These are phyloP conservation scores for Gavialis gangeticus DNA, from an alignment of 2,113 vertebrate genomes.

Conservation along the genomic window DNA sequence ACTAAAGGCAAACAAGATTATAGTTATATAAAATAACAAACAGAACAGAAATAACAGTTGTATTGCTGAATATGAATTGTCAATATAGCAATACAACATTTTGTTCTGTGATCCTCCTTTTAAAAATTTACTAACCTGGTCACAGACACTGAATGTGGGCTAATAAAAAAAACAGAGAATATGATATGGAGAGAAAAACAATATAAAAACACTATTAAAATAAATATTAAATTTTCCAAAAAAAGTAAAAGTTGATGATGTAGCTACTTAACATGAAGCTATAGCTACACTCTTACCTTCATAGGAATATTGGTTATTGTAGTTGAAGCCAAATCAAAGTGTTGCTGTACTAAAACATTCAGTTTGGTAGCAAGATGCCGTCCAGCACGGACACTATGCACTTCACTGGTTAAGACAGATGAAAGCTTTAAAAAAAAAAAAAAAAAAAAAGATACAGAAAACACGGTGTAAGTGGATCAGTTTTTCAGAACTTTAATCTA, in stretches of 20 bases:
- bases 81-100: conserved; percentile 74
- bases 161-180: conserved; percentile 94
- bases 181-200: conserved; percentile 93
- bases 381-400: conserved; percentile 96
- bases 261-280: background rate
- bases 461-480: background rate
- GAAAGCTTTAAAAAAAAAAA: conserved; percentile 81
- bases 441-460: background rate
- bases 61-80: conserved; percentile 50
- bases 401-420: conserved; percentile 90
- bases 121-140: conserved; percentile 97
- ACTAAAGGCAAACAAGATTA: conserved; percentile 42
- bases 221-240: conserved; percentile 68
- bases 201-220: conserved; percentile 81
- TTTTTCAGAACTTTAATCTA: background rate
- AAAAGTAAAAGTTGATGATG: conserved; percentile 66
- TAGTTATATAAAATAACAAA: conserved; percentile 62
- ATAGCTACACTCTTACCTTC: conserved; percentile 86
- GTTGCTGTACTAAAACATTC: conserved; percentile 96
- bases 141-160: conserved; percentile 99
- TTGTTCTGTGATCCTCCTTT: conserved; percentile 85
- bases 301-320: conserved; percentile 99
- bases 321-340: conserved; percentile 98
- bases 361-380: conserved; percentile 94
- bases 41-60: conserved; percentile 48